phyloP scores from a whole-genome alignment of 2,888 invertebrate species.

The Diarsia brunnea region DNA sequence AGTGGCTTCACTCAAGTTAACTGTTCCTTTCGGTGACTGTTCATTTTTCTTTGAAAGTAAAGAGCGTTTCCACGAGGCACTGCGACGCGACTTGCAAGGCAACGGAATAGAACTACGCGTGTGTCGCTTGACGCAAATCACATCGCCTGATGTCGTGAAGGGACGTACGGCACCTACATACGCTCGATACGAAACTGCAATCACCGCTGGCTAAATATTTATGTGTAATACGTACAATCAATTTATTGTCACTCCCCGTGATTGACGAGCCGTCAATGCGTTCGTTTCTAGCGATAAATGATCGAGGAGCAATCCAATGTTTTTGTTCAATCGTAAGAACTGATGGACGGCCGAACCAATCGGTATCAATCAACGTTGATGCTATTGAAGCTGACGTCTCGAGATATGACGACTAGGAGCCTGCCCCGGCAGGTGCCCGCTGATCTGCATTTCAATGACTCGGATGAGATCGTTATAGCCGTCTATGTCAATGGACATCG shows the following conservation, averaged over 20 bases:
- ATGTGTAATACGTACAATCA: constrained; percentile 54
- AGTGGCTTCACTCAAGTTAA: neutral
- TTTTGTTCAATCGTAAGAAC: constrained; percentile 63
- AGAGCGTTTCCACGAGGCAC: neutral
- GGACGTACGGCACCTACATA: neutral
- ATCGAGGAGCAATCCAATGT: constrained; percentile 63
- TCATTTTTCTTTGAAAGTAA: too few species aligned
- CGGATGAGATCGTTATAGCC: constrained; percentile 38
- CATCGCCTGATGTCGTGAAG: neutral
- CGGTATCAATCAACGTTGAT: constrained; percentile 55
- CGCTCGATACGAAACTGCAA: constrained; percentile 39
- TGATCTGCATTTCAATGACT: constrained; percentile 62
- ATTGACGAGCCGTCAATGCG: constrained; percentile 63
- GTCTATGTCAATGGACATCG: constrained; percentile 44
- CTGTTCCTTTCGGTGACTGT: neutral
- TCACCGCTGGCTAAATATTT: constrained; percentile 42
- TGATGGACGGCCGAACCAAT: constrained; percentile 56
- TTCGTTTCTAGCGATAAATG: constrained; percentile 61
- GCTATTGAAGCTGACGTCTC: constrained; percentile 46
- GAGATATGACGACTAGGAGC: constrained; percentile 45
- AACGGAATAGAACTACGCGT: neutral
- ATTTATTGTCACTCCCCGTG: constrained; percentile 56
- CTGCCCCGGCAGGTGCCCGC: constrained; percentile 6
- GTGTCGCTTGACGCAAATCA: neutral
- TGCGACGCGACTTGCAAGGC: neutral